Evolutionary conservation across 2,113 vertebrate species (phyloP).

Genomic region (Muntiacus muntjak): DNA sequence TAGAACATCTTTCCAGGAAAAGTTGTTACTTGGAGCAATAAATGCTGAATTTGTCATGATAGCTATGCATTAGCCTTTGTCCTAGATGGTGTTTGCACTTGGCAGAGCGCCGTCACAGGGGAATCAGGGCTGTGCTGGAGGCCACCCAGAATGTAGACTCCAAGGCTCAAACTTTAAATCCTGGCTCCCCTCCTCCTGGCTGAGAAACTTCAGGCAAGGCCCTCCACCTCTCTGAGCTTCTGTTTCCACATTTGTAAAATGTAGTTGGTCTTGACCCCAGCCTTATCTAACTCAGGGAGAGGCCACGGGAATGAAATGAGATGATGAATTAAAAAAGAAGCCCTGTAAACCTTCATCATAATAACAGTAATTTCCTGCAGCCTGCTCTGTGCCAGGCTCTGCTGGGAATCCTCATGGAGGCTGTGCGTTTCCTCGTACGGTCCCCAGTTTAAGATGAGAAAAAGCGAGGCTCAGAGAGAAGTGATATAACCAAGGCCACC

Average conservation of each 20-base stretch:
- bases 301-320: not conserved
- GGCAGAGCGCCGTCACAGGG: not conserved
- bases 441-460: not conserved
- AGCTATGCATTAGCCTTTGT: not conserved
- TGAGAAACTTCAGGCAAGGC: not conserved
- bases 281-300: not conserved
- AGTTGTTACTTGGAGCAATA: not conserved
- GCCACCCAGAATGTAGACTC: accelerated
- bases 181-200: not conserved
- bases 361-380: not conserved
- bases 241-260: not conserved
- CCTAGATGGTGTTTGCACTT: not conserved
- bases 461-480: not conserved
- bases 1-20: not conserved
- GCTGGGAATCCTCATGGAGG: not conserved
- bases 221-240: not conserved
- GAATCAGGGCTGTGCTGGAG: not conserved
- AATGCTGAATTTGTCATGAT: not conserved
- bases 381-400: not conserved
- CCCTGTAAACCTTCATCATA: not conserved
- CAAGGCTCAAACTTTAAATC: not conserved
- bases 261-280: not conserved
- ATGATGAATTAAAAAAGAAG: not conserved
- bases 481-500: not conserved
- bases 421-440: not conserved